phyloP scores from a whole-genome alignment of 2,888 invertebrate genomes.

The Lamellibrachia satsuma region DNA sequence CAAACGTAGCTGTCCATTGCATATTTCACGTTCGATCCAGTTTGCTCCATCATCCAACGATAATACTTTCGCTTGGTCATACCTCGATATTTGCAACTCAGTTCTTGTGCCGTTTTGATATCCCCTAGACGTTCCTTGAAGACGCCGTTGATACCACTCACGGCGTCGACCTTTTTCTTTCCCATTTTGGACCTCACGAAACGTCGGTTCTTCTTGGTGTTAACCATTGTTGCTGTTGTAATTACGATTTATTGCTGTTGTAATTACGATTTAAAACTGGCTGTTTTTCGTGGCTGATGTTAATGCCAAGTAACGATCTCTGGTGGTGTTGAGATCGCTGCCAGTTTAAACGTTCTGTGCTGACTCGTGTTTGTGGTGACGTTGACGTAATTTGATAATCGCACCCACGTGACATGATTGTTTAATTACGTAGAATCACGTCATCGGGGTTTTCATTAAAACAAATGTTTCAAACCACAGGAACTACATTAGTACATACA shows the following conservation, averaged over 20 bases:
- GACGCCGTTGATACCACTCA: constrained; percentile 5
- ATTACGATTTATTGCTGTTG: neutral
- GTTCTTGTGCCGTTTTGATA: neutral
- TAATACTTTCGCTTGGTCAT: constrained; percentile 11
- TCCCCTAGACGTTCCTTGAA: neutral
- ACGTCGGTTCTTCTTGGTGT: neutral
- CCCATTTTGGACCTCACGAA: neutral
- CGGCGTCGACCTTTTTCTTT: neutral
- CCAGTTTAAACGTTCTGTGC: neutral
- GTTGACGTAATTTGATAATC: neutral
- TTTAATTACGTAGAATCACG: neutral
- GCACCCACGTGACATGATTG: neutral
- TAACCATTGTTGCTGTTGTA: neutral
- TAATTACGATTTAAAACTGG: neutral
- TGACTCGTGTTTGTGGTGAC: neutral
- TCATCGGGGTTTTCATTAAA: neutral
- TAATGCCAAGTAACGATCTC: neutral
- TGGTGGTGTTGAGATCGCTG: neutral
- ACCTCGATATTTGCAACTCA: neutral
- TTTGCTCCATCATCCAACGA: neutral
- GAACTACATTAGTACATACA: neutral
- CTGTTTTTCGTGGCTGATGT: neutral
- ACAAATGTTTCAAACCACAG: neutral
- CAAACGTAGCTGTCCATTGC: neutral
- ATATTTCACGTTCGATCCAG: constrained; percentile 1